Conservation (phyloP, 1,140 invertebrate species). For the Hycleus phaleratus region DNA sequence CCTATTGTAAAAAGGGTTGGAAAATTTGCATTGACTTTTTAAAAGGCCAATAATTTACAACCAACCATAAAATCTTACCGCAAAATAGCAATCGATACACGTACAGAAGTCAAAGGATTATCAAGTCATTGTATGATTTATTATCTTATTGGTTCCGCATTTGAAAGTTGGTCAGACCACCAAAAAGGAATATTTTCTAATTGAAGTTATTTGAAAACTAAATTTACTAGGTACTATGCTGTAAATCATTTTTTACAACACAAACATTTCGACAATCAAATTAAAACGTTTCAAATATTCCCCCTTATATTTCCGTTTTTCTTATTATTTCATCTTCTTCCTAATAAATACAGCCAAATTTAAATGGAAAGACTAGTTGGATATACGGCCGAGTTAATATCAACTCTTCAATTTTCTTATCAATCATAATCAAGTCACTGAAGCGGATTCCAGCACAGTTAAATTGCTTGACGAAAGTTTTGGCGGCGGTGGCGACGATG, state of each 20-base stretch:
- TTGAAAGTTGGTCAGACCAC: not conserved
- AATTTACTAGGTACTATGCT: not conserved
- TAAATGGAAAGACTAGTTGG: not conserved
- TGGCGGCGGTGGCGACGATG: slow-evolving; percentile 11
- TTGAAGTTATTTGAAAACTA: not conserved
- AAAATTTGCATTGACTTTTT: too few species aligned
- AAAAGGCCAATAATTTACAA: slow-evolving; percentile 5
- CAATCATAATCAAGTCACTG: slow-evolving; percentile 39
- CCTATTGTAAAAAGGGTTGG: too few species aligned
- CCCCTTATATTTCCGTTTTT: not conserved
- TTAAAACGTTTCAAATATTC: not conserved
- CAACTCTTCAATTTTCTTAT: slow-evolving; percentile 34
- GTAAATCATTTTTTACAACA: not conserved
- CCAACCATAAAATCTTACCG: slow-evolving; percentile 4
- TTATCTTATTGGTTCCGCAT: slow-evolving; percentile 14
- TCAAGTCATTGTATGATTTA: slow-evolving; percentile 11
- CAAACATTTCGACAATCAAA: not conserved
- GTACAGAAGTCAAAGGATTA: slow-evolving; percentile 8
- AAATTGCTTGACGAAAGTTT: slow-evolving; percentile 35
- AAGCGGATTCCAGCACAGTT: slow-evolving; percentile 32
- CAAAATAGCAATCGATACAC: slow-evolving; percentile 8
- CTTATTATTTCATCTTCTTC: not conserved
- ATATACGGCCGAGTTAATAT: not conserved
- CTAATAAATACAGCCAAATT: not conserved
- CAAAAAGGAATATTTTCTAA: too few species aligned